Evolutionary conservation across 1,140 invertebrate species (phyloP).

Genomic region (Belonocnema kinseyi): DNA sequence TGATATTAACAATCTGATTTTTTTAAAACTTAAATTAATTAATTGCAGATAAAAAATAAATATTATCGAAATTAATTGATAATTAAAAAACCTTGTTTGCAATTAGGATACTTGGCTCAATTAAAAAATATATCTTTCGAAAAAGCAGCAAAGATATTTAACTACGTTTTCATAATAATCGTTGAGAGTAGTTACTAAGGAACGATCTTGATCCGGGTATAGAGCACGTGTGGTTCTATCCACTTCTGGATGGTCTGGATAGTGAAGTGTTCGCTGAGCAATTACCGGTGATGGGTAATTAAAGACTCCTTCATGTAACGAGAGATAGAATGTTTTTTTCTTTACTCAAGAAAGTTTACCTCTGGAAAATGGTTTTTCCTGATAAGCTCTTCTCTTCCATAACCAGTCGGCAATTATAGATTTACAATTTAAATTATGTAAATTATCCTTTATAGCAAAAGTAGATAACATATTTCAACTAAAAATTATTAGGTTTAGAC

Average conservation of each 20-base stretch:
- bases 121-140: no score
- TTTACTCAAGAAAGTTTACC: constrained; percentile 2
- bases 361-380: constrained; percentile 3
- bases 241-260: constrained; percentile 35
- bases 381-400: background rate
- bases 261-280: constrained; percentile 26
- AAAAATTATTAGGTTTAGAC: no score
- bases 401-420: background rate
- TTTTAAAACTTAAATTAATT: no score
- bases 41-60: no score
- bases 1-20: no score
- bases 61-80: no score
- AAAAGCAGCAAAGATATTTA: no score
- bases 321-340: constrained; percentile 18
- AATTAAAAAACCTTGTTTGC: no score
- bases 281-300: constrained; percentile 37
- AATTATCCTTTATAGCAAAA: background rate
- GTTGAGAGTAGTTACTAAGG: constrained; percentile 7
- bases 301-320: background rate
- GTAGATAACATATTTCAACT: no score
- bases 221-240: constrained; percentile 34
- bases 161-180: constrained; percentile 33
- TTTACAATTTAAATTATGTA: background rate
- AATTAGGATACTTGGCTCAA: no score
- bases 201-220: constrained; percentile 35